These are phyloP conservation scores for Urocynchramus pylzowi DNA, from an alignment of 2,113 vertebrate genomes.

Conservation along the genomic window DNA sequence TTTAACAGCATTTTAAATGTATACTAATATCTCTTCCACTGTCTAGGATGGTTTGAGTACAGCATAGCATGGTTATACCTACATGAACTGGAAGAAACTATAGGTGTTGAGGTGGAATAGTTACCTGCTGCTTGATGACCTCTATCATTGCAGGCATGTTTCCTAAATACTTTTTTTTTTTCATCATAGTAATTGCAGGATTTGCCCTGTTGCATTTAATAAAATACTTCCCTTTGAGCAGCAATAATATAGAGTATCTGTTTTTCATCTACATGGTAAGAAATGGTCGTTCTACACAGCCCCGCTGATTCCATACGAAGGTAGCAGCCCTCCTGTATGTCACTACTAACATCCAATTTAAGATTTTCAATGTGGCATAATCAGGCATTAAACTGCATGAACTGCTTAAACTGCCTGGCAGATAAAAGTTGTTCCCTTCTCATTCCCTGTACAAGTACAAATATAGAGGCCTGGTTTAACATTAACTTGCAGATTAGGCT, in stretches of 20 bases:
- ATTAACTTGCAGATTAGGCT: neutral
- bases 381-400: neutral
- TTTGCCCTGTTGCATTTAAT: neutral
- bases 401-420: neutral
- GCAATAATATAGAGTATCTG: neutral
- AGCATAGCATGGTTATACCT: neutral
- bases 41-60: neutral
- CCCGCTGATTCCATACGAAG: neutral
- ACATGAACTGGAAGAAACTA: neutral
- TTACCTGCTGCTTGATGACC: neutral
- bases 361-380: neutral
- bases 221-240: neutral
- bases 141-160: neutral
- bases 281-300: neutral
- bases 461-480: neutral
- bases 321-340: neutral
- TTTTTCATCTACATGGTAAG: fast-evolving
- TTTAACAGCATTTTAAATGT: neutral
- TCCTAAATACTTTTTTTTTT: neutral
- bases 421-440: neutral
- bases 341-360: neutral
- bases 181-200: neutral
- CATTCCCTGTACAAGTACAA: neutral
- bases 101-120: neutral
- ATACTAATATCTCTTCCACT: neutral